Evolutionary conservation across 2,113 vertebrate genomes (phyloP), one percentile per base, ranked within the genome.

Genomic region (Dromas ardeola): DNA sequence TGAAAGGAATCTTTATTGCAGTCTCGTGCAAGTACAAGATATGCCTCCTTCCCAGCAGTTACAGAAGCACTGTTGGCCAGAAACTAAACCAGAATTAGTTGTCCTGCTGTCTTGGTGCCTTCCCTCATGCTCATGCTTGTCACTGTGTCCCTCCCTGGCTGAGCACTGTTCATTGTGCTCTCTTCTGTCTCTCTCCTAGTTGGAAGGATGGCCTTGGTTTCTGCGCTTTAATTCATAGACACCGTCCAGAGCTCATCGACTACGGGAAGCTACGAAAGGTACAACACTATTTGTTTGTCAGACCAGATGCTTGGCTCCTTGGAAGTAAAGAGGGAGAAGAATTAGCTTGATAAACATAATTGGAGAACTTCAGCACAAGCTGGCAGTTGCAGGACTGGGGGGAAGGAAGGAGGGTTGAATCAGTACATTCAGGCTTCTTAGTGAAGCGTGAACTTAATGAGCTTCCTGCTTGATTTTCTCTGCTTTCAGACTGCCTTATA

Each of bases 131-230:
- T 45, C 32, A 7, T 70, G 29, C 27, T 55, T 4, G 5, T 43
- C 36, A 17, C 62, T 52, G 25, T 79, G 40, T 66, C 40, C 62
- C 34, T 71, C 71, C 2, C 3, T 66, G 69, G 20, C 81, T 90
- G 73, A 87, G 27, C 73, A 21, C 30, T 67, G 34, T 30, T 96
- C 72, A 96, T 74, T 73, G 36, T 88, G 36, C 34, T 95, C 13
- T 95, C 59, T 92, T 86, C 50, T 72, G 8, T 88, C 43, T 97
- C 63, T 92, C 6, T 72, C 2, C 3, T 92, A 99, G 99, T 93
- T 99, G 99, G 99, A 99, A 99, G 94, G 99, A 99, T 4, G 99
- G 99, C 87, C 98, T 99, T 94, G 99, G 99, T 72, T 99, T 99
- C 98, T 99, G 99, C 62, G 99, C 99, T 15, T 99, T 99, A 97